These are phyloP conservation scores for Apistogramma diplotaenia DNA, from an alignment of 2,113 vertebrate species.

Conservation along the genomic window DNA sequence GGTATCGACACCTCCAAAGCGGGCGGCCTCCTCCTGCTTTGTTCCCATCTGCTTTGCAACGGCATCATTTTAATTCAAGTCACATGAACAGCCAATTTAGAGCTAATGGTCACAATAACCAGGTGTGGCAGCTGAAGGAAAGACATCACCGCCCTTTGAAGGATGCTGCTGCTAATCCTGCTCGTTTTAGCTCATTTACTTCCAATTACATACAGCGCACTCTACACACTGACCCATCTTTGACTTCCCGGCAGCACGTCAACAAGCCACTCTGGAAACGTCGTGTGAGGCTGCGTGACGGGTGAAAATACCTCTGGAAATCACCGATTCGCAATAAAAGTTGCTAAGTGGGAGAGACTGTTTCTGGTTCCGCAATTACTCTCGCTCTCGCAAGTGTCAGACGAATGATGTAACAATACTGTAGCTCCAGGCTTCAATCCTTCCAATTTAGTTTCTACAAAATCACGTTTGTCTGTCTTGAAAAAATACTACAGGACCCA, in stretches of 20 bases:
- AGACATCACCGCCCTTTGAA: constrained; percentile 14
- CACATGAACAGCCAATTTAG: constrained; percentile 7
- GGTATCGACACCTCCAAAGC: neutral
- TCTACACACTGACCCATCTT: neutral
- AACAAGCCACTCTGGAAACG: neutral
- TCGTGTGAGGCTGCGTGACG: neutral
- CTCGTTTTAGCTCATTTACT: constrained; percentile 12
- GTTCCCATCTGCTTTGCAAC: neutral
- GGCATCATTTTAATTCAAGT: constrained; percentile 27
- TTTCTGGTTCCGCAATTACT: neutral
- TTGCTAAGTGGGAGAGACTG: neutral
- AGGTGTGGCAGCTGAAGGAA: constrained; percentile 28
- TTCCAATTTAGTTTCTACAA: neutral
- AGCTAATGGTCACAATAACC: constrained; percentile 7
- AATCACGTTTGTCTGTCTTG: neutral
- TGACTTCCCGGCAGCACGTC: neutral
- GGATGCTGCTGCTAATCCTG: constrained; percentile 5
- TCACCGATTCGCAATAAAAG: neutral
- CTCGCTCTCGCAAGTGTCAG: neutral
- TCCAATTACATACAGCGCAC: neutral
- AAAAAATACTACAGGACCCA: neutral
- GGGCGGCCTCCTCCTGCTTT: neutral
- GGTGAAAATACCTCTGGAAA: neutral
- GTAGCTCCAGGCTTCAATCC: neutral
- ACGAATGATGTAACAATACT: neutral